A percentile compares a stretch with the other conserved stretches of the same genome.
These are phyloP conservation scores for Diploscapter pachys DNA, from an alignment of 1,140 invertebrate genomes.

Conservation along the genomic window DNA sequence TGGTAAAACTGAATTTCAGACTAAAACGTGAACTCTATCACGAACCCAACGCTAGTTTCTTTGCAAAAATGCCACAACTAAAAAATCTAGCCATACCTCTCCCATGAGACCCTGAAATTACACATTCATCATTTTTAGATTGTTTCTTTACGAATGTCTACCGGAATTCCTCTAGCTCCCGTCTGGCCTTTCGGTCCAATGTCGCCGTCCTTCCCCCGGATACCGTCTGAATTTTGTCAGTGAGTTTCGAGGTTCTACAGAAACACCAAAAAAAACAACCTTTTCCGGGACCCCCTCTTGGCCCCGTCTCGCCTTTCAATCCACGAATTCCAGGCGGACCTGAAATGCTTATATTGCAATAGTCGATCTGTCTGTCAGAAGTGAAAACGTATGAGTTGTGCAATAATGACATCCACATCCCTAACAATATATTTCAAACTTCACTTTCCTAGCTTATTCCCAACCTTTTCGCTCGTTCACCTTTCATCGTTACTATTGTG, in stretches of 20 bases:
- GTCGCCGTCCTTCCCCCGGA: constrained; percentile 12
- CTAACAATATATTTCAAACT: not conserved
- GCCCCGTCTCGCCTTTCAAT: not conserved
- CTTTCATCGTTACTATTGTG: constrained; percentile 2
- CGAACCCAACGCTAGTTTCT: no score
- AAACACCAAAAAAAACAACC: no score
- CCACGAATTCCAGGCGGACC: constrained; percentile 25
- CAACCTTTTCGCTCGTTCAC: not conserved
- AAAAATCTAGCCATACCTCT: no score
- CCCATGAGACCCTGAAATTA: no score
- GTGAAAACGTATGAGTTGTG: no score
- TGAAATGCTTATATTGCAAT: not conserved
- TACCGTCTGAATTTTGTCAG: not conserved
- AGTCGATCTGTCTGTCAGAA: no score
- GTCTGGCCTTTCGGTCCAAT: constrained; percentile 8
- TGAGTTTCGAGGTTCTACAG: no score
- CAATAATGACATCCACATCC: not conserved
- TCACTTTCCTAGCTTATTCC: not conserved
- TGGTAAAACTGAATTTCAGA: no score
- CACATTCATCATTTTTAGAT: no score
- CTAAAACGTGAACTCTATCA: no score
- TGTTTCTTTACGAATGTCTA: not conserved
- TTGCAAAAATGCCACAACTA: no score
- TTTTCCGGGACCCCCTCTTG: no score
- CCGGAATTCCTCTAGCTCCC: constrained; percentile 17